A percentile compares a stretch with the other conserved stretches of the same genome.
Conservation (phyloP, 2,797 vertebrate genomes). For the Coccyzus lansbergi region DNA sequence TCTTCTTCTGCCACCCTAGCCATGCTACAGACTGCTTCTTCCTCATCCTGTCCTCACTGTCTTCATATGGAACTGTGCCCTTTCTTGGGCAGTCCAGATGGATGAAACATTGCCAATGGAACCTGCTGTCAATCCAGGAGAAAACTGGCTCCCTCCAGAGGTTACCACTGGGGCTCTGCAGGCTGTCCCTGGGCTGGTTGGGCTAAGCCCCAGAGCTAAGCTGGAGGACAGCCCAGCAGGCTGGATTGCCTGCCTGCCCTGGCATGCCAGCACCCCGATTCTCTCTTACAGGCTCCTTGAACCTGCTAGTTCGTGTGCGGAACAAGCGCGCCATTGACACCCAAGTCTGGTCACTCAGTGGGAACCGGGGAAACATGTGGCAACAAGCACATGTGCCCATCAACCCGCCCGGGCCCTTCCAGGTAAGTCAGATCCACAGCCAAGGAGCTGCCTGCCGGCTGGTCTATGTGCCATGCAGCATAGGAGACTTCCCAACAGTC, state of each 20-base stretch:
- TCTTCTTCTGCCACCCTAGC: background rate
- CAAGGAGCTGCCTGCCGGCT: background rate
- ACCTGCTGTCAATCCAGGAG: background rate
- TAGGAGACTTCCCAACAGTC: background rate
- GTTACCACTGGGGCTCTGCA: background rate
- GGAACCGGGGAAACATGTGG: conserved; percentile 89
- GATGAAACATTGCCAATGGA: background rate
- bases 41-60: background rate
- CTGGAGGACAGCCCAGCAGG: background rate
- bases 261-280: background rate
- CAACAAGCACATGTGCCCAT: conserved; percentile 88
- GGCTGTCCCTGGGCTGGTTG: background rate
- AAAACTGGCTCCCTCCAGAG: background rate
- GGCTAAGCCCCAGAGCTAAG: background rate
- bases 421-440: conserved; percentile 80
- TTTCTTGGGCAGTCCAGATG: background rate
- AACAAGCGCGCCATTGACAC: conserved; percentile 88
- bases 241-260: background rate
- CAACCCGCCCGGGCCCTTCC: conserved; percentile 91
- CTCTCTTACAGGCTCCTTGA: conserved; percentile 84
- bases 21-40: background rate
- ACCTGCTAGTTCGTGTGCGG: conserved; percentile 88
- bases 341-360: conserved; percentile 87
- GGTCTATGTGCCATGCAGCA: background rate
- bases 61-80: background rate